Percentiles rank a stretch among this genome's conserved stretches.
Evolutionary conservation across 1,140 invertebrate species (phyloP).

Genomic region (Drosophila sproati): DNA sequence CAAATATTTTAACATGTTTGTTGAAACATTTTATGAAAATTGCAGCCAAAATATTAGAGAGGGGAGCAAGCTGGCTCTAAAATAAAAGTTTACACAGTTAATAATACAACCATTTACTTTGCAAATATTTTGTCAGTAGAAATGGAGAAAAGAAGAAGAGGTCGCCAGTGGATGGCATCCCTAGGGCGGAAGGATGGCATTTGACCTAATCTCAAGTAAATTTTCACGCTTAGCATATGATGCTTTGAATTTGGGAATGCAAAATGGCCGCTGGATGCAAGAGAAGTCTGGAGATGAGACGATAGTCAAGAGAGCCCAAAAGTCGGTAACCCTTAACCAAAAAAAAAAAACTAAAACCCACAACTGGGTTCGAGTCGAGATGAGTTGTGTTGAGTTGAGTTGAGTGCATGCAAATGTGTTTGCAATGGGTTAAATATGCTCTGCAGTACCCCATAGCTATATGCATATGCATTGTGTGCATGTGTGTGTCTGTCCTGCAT

Average conservation of each 20-base stretch:
- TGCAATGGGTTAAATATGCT: slow-evolving; percentile 74
- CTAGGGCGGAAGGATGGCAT: not conserved
- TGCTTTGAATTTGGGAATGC: slow-evolving; percentile 57
- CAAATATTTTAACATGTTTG: slow-evolving; percentile 80
- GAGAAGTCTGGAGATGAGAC: slow-evolving; percentile 2
- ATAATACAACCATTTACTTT: slow-evolving; percentile 82
- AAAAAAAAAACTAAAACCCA: not conserved
- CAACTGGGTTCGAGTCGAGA: slow-evolving; percentile 22
- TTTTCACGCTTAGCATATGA: slow-evolving; percentile 76
- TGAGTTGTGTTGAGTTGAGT: slow-evolving; percentile 41
- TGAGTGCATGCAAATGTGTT: slow-evolving; percentile 70
- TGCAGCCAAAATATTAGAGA: slow-evolving; percentile 36
- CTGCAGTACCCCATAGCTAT: slow-evolving; percentile 37
- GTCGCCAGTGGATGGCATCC: not conserved
- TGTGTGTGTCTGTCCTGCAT: slow-evolving; percentile 7
- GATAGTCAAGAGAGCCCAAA: slow-evolving; percentile 30
- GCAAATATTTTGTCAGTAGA: slow-evolving; percentile 71
- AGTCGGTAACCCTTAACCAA: not conserved
- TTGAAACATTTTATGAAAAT: slow-evolving; percentile 72
- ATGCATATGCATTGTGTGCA: slow-evolving; percentile 47
- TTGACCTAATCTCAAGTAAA: slow-evolving; percentile 56
- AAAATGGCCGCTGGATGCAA: slow-evolving; percentile 48
- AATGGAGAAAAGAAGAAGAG: not conserved
- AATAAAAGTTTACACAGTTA: slow-evolving; percentile 72
- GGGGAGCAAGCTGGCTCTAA: slow-evolving; percentile 30